Base-by-base conservation (phyloP, 2,797 vertebrate species). In the Buphagus erythrorhynchus region DNA sequence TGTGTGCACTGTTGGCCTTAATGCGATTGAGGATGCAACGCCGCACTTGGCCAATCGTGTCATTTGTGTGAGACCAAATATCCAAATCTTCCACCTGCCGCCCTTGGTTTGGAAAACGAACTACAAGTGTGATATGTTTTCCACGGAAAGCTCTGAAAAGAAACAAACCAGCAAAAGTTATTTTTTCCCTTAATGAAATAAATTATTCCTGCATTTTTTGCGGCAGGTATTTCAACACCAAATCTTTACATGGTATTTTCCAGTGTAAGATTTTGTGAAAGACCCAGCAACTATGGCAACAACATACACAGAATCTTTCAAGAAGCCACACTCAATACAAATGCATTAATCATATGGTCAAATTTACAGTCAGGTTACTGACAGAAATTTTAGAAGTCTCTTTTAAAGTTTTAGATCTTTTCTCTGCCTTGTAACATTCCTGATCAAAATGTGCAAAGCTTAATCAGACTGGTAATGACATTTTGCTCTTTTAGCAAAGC, bases 31-130 rank as follows among this genome's bases (percentile, higher is more conserved):
- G 98, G 97, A 99, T 99, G 94, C 99, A 99, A 31, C 99, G 99
- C 15, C 99, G 98, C 74, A 99, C 99, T 33, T 99, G 99, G 93
- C 99, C 99, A 29, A 99, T 99, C 42, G 99, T 99, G 97, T 99
- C 99, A 2, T 99, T 99, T 62, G 99, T 99, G 96, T 99, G 99
- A 69, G 99, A 99, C 99, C 99, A 99, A 95, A 99, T 99, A 78
- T 99, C 99, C 97, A 99, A 97, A 97, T 99, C 99, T 66, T 99
- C 99, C 69, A 99, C 99, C 97, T 99, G 99, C 22, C 99, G 99
- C 35, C 99, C 99, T 97, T 99, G 99, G 98, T 99, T 99, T 73
- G 99, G 99, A 96, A 99, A 99, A 69, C 99, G 99, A 95, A 99
- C 99, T 55, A 99, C 99, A 93, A 99, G 97, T 15, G 99, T 99